Percentiles rank a stretch among this genome's conserved stretches.
Evolutionary conservation across 2,797 vertebrate genomes (phyloP).

Genomic region (Buphagus erythrorhynchus): DNA sequence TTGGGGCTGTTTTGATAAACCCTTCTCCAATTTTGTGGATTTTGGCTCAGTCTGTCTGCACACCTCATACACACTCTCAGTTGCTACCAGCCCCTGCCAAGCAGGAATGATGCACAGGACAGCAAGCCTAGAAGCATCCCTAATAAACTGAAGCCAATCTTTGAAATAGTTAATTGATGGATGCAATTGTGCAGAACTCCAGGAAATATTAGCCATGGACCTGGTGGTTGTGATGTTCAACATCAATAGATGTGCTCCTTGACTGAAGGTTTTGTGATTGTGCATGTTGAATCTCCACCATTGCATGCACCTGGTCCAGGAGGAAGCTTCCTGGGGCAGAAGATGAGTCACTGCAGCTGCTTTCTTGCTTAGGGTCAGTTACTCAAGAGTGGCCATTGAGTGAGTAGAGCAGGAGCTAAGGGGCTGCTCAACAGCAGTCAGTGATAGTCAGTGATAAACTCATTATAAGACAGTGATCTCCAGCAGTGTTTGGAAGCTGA

Average conservation of each 20-base stretch:
- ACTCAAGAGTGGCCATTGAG: neutral
- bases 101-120: neutral
- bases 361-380: neutral
- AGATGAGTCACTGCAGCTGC: neutral
- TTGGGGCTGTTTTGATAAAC: neutral
- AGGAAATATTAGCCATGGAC: neutral
- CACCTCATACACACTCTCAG: neutral
- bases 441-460: neutral
- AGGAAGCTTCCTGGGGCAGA: neutral
- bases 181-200: neutral
- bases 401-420: neutral
- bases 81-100: neutral
- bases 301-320: neutral
- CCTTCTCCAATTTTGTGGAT: neutral
- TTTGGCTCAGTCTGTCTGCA: neutral
- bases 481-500: neutral
- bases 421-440: neutral
- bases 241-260: neutral
- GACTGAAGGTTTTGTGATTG: neutral
- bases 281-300: neutral
- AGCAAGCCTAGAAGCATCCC: neutral
- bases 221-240: neutral
- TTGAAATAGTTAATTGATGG: neutral
- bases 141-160: neutral
- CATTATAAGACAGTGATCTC: accelerated